A percentile compares a stretch with the other conserved stretches of the same genome.
These are phyloP conservation scores for Solea solea DNA, from an alignment of 2,113 vertebrate species.

Conservation along the genomic window DNA sequence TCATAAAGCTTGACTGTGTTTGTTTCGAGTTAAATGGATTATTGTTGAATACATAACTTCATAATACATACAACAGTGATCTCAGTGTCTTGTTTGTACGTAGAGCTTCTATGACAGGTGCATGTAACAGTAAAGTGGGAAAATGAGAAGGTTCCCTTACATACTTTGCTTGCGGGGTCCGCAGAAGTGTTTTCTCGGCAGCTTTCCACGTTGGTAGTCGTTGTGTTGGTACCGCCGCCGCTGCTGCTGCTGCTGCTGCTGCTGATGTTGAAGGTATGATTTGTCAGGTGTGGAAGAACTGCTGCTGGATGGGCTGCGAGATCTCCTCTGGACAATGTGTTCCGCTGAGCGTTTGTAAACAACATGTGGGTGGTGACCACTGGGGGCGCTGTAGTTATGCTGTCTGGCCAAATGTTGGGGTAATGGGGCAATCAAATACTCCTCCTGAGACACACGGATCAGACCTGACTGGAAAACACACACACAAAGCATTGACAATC, in stretches of 20 bases:
- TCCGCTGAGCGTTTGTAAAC: slow-evolving; percentile 93
- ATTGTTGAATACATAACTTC: no score
- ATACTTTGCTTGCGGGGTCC: slow-evolving; percentile 99
- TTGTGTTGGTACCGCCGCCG: slow-evolving; percentile 58
- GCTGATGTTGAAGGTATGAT: slow-evolving; percentile 60
- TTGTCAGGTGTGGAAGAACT: slow-evolving; percentile 45
- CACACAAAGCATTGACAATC: slow-evolving; percentile 44
- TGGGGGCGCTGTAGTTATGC: slow-evolving; percentile 89
- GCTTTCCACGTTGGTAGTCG: slow-evolving; percentile 75
- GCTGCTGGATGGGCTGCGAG: slow-evolving; percentile 9
- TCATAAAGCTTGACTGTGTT: background rate
- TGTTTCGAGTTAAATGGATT: no score
- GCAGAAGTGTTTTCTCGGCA: slow-evolving; percentile 94
- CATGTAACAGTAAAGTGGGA: no score
- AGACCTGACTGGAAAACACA: slow-evolving; percentile 89
- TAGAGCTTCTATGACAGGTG: no score
- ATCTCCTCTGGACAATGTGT: slow-evolving; percentile 74
- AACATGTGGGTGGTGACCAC: slow-evolving; percentile 91
- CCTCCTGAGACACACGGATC: slow-evolving; percentile 87
- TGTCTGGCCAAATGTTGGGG: slow-evolving; percentile 87
- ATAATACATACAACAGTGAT: no score
- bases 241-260: slow-evolving; percentile 58
- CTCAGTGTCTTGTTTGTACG: no score
- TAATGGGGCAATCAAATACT: slow-evolving; percentile 93
- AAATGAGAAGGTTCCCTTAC: slow-evolving; percentile 88